Conservation (phyloP, 2,797 vertebrate species). For the Danionella dracula region DNA sequence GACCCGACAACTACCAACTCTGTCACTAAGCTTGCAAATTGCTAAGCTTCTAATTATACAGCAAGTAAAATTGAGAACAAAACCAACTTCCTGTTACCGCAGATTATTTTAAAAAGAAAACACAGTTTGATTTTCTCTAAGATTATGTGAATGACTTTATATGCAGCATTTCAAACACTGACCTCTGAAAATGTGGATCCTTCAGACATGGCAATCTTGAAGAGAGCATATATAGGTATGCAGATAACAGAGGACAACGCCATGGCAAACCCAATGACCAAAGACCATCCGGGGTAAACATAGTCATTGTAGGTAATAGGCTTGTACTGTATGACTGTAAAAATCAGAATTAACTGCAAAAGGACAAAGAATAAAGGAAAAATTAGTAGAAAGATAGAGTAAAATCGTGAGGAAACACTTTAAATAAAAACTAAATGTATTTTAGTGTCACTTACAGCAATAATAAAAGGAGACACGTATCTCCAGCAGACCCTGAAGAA, state of each 20-base stretch:
- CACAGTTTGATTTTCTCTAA: too few relatives aligned
- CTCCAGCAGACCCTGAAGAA: conserved; percentile 99
- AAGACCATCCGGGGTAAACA: conserved; percentile 87
- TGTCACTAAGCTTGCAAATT: too few relatives aligned
- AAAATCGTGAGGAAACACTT: too few relatives aligned
- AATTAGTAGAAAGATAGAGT: conserved; percentile 36
- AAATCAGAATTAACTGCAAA: conserved; percentile 92
- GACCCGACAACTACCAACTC: too few relatives aligned
- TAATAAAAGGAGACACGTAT: conserved; percentile 92
- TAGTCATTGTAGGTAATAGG: conserved; percentile 95
- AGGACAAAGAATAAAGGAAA: neutral
- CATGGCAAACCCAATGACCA: conserved; percentile 90
- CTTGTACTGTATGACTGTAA: conserved; percentile 97
- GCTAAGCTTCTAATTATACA: too few relatives aligned
- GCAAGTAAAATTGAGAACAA: too few relatives aligned
- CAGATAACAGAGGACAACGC: conserved; percentile 93
- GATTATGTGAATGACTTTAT: neutral
- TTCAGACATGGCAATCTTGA: conserved; percentile 81
- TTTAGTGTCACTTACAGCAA: conserved; percentile 87
- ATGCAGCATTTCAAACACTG: conserved; percentile 12
- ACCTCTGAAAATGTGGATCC: conserved; percentile 92
- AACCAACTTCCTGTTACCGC: too few relatives aligned
- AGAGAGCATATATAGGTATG: conserved; percentile 90
- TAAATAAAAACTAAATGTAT: too few relatives aligned
- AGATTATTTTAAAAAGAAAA: too few relatives aligned